Base-by-base conservation (phyloP, 2,888 invertebrate species). In the Agrochola lychnidis region DNA sequence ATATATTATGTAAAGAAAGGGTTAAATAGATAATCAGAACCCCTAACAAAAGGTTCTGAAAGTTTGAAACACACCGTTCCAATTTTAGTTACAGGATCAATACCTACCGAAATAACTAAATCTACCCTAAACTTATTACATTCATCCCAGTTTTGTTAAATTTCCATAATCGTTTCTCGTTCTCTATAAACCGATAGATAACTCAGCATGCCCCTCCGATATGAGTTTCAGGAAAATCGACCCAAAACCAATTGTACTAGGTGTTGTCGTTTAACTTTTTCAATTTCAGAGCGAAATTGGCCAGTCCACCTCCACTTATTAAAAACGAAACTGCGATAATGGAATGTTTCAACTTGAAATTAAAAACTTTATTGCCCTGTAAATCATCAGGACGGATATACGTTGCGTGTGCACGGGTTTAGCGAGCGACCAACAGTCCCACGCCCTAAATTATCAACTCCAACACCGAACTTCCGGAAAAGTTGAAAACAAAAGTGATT, bases 211-310 rank as follows among this genome's bases (percentile, higher is more conserved):
- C 66, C 67, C 68, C 72, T 77, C 79, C 77, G 78, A 86, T 89
- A 89, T 88, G 84, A 89, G 87, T 89, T 86, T 85, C 88, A 87
- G 84, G 86, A 88, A 84, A 84, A 86, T 88, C 87, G 88, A 82
- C 82, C 89, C 87, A 76, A 89, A 84, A 87, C 89, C 91, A 88
- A 91, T 92, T 88, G 91, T 91, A 85, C 86, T 88, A 90, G 89
- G 91, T 90, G 88, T 91, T 91, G 92, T 91, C 92, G 90, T 91
- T 91, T 90, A 93, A 94, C 92, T 93, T 94, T 94, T 93, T 93
- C 93, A 94, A 94, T 94, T 93, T 92, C 90, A 91, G 90, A 90
- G 87, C 89, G 89, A 90, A 92, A 93, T 92, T 92, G 92, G 91
- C 89, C 90, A 79, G 91, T 90, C 84, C 88, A 91, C 91, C 90